These are phyloP conservation scores for Montipora sp. DNA, from an alignment of 64 coral and sea anemone species.

Conservation along the genomic window DNA sequence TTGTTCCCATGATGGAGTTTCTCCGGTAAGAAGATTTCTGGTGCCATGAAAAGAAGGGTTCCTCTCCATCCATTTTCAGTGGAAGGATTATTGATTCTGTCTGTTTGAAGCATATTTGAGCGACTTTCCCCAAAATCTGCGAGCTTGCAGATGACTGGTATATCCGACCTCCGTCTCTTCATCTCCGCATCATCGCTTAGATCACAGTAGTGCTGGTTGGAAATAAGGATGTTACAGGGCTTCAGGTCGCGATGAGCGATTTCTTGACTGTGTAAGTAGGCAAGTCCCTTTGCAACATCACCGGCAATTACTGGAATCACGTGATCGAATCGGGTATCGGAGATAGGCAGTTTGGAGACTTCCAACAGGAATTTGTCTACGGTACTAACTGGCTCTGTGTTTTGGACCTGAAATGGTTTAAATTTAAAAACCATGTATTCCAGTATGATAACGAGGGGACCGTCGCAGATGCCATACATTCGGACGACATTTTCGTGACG, in stretches of 20 bases:
- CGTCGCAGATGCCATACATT: slow-evolving; percentile 17
- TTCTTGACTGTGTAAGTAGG: slow-evolving; percentile 51
- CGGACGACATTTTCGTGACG: slow-evolving; percentile 17
- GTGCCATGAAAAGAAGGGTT: slow-evolving; percentile 73
- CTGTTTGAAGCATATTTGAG: slow-evolving; percentile 52
- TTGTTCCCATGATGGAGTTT: neutral
- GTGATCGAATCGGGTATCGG: neutral
- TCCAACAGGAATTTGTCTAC: slow-evolving; percentile 50
- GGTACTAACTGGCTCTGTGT: slow-evolving; percentile 10
- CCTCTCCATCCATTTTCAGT: slow-evolving; percentile 56
- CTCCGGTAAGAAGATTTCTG: slow-evolving; percentile 50
- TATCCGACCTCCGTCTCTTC: neutral
- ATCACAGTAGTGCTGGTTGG: slow-evolving; percentile 79
- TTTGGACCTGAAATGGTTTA: slow-evolving; percentile 30
- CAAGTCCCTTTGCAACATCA: slow-evolving; percentile 47
- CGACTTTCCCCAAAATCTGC: slow-evolving; percentile 86
- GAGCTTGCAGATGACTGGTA: slow-evolving; percentile 70
- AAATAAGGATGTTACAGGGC: slow-evolving; percentile 77
- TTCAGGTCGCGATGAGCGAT: slow-evolving; percentile 81
- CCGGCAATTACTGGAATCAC: slow-evolving; percentile 40
- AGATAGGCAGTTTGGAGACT: neutral
- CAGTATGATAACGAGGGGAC: slow-evolving; percentile 1
- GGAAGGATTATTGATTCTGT: slow-evolving; percentile 2
- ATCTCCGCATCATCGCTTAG: slow-evolving; percentile 5
- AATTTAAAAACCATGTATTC: slow-evolving; percentile 74